These are phyloP conservation scores for Eristalis arbustorum DNA, from an alignment of 2,888 invertebrate species.

Conservation along the genomic window DNA sequence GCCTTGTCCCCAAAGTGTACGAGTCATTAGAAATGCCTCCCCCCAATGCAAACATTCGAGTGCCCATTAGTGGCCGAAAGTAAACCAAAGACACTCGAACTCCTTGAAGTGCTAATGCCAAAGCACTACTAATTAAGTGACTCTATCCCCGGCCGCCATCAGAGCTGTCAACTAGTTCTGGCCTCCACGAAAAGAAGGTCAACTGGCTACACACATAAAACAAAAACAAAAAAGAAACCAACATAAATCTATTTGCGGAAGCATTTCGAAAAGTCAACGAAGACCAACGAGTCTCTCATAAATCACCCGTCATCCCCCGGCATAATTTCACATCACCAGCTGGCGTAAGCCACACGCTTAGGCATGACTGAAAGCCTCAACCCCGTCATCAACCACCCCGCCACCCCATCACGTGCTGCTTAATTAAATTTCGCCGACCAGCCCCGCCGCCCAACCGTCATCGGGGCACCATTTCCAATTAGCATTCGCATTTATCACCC, in stretches of 20 bases:
- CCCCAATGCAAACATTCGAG: no score
- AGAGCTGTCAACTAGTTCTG: background rate
- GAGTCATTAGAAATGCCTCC: no score
- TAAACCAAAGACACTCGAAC: no score
- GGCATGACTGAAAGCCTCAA: background rate
- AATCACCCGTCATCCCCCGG: background rate
- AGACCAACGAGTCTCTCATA: background rate
- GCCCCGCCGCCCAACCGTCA: background rate
- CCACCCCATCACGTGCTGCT: background rate
- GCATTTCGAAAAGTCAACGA: background rate
- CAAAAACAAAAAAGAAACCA: background rate
- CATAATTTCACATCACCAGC: background rate
- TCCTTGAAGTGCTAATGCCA: no score
- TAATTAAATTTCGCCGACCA: background rate
- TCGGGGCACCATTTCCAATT: constrained; percentile 8
- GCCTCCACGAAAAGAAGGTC: background rate
- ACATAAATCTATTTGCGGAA: background rate
- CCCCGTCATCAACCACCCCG: background rate
- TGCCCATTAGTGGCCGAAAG: no score
- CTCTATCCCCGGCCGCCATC: no score
- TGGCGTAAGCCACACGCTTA: background rate
- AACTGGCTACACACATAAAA: background rate
- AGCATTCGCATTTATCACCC: constrained; percentile 21
- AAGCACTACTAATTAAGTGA: no score
- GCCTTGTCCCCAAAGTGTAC: no score